Conservation (phyloP, 2,888 invertebrate genomes). For the Megalurothrips usitatus region DNA sequence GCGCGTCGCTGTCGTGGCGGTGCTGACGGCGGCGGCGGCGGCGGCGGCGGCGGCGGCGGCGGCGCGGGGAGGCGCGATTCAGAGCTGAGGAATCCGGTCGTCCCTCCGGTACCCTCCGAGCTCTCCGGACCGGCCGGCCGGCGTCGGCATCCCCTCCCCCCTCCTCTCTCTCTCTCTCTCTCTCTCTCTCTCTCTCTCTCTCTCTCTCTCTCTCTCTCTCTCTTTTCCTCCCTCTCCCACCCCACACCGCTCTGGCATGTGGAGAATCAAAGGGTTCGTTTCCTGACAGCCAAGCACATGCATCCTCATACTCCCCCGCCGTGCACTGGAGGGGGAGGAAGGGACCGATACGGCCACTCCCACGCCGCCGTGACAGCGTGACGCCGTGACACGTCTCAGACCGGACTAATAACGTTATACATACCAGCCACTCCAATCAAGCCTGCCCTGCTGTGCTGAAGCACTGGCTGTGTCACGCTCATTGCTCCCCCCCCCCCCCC, state of each 20-base stretch:
- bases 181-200: slow-evolving; percentile 1
- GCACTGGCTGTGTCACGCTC: too few species aligned
- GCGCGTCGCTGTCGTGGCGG: background rate
- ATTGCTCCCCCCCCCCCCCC: too few species aligned
- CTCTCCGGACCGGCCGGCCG: too few species aligned
- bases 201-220: background rate
- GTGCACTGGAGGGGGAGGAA: too few species aligned
- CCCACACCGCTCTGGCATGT: background rate
- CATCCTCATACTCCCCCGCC: too few species aligned
- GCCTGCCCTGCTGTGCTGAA: too few species aligned
- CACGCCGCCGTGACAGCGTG: too few species aligned
- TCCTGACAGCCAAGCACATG: background rate
- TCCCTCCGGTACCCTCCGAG: background rate
- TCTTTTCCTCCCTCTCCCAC: background rate
- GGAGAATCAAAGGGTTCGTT: slow-evolving; percentile 19
- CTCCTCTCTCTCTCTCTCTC: background rate
- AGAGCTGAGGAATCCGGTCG: background rate
- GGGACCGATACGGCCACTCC: too few species aligned
- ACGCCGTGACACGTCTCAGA: too few species aligned
- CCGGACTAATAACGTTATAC: too few species aligned
- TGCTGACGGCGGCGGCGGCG: background rate
- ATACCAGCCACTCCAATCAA: too few species aligned
- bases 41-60: background rate
- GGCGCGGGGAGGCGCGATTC: background rate
- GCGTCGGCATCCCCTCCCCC: background rate